Conservation (phyloP, 2,113 vertebrate species). For the Mustela lutreola region DNA sequence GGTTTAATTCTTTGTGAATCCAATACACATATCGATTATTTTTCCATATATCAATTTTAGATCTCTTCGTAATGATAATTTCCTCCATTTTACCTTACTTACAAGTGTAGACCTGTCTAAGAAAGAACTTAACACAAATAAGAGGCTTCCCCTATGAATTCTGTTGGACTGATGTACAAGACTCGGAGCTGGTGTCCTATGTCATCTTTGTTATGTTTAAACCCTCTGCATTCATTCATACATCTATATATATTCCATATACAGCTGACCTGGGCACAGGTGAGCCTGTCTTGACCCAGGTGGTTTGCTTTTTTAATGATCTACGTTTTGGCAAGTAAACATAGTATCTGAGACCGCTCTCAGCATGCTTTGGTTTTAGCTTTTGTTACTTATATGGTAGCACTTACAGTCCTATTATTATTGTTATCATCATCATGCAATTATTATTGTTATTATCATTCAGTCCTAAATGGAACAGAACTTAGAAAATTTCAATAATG, state of each 20-base stretch:
- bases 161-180: not conserved
- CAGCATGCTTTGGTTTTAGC: not conserved
- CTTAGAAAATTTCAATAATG: not conserved
- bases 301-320: not conserved
- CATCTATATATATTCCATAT: not conserved
- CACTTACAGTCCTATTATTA: not conserved
- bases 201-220: not conserved
- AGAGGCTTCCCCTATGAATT: not conserved
- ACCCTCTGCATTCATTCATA: not conserved
- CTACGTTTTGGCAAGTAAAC: not conserved
- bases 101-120: not conserved
- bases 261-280: not conserved
- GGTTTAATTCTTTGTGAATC: not conserved
- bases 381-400: not conserved
- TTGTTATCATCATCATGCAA: not conserved
- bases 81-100: not conserved
- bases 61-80: not conserved
- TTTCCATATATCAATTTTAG: not conserved
- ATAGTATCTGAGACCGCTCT: not conserved
- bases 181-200: not conserved
- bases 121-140: not conserved
- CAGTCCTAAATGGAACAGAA: conserved; percentile 17
- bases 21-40: not conserved
- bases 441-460: not conserved
- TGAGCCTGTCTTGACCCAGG: not conserved